A percentile compares a stretch with the other conserved stretches of the same genome.
phyloP scores from a whole-genome alignment of 2,113 vertebrate species.

The Toxotes jaculatrix region DNA sequence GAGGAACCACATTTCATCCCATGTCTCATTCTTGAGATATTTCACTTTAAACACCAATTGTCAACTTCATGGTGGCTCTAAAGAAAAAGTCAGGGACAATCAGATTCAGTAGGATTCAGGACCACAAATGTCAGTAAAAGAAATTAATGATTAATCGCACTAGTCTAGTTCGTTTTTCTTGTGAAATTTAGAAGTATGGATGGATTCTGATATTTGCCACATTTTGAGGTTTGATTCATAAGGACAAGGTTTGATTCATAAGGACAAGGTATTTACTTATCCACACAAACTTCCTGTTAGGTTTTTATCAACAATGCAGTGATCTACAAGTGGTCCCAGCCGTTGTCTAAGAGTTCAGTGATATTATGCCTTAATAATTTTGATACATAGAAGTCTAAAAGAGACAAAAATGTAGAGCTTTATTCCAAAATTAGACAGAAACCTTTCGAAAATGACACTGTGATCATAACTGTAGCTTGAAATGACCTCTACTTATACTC shows the following conservation, averaged over 20 bases:
- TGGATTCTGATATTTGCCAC: too few relatives aligned
- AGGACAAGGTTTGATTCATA: too few relatives aligned
- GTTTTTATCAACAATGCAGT: too few relatives aligned
- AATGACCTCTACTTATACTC: constrained; percentile 2
- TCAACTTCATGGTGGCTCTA: not conserved
- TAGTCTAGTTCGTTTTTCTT: too few relatives aligned
- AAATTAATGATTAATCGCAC: too few relatives aligned
- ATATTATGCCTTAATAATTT: not conserved
- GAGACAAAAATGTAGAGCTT: not conserved
- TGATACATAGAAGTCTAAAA: constrained; percentile 6
- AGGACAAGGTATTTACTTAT: too few relatives aligned
- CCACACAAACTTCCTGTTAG: too few relatives aligned
- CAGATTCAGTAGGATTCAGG: too few relatives aligned
- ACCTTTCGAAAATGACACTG: constrained; percentile 8
- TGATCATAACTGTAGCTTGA: not conserved
- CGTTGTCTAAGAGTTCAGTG: not conserved
- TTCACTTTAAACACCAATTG: not conserved
- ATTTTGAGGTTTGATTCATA: too few relatives aligned
- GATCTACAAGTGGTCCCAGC: not conserved
- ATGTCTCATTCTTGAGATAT: too few relatives aligned
- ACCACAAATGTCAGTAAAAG: too few relatives aligned
- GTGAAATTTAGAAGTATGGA: too few relatives aligned
- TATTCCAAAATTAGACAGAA: not conserved
- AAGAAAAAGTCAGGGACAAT: not conserved
- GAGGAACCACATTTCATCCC: not conserved